These are phyloP conservation scores for Salmo trutta DNA, from an alignment of 2,797 vertebrate genomes.

Conservation along the genomic window DNA sequence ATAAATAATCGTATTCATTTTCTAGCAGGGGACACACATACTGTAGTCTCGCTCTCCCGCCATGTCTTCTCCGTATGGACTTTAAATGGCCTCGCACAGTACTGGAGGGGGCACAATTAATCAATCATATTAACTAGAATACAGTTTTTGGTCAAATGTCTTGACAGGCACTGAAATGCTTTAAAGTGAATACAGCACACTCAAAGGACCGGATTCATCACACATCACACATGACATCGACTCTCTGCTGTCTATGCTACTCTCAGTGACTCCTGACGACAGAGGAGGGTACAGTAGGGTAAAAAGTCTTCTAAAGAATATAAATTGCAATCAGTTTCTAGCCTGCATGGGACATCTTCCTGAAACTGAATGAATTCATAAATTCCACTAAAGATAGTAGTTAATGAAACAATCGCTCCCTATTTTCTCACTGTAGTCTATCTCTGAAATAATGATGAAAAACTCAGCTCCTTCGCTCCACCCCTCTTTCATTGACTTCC, in stretches of 20 bases:
- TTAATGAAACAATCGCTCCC: neutral
- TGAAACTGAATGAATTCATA: neutral
- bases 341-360: neutral
- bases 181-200: constrained; percentile 56
- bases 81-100: constrained; percentile 57
- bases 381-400: neutral
- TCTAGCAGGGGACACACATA: constrained; percentile 38
- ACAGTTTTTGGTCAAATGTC: constrained; percentile 56
- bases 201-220: constrained; percentile 53
- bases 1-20: constrained; percentile 47
- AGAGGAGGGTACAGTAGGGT: neutral
- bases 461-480: neutral
- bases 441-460: neutral
- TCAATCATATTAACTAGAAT: constrained; percentile 65
- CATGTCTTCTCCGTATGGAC: constrained; percentile 59
- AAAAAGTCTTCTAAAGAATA: neutral
- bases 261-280: neutral
- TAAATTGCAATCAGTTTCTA: neutral
- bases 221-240: constrained; percentile 20
- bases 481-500: neutral
- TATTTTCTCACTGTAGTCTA: neutral
- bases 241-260: neutral
- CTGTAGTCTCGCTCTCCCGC: constrained; percentile 41
- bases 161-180: constrained; percentile 52
- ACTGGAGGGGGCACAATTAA: constrained; percentile 61